A percentile compares a stretch with the other conserved stretches of the same genome.
Conservation (phyloP, 2,888 invertebrate genomes). For the Gymnoscelis rufifasciata region DNA sequence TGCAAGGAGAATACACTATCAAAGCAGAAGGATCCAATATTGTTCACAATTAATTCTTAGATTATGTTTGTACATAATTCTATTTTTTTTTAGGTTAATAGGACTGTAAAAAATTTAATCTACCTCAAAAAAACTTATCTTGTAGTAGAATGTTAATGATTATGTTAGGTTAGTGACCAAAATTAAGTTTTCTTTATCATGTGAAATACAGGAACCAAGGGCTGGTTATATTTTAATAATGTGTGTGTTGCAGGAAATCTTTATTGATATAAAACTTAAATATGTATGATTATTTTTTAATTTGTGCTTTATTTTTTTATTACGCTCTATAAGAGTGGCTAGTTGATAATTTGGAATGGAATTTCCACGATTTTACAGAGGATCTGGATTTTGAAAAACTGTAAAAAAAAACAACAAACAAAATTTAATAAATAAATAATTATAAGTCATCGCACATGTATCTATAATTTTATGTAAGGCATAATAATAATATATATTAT, state of each 20-base stretch:
- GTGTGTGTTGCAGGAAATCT: conserved; percentile 66
- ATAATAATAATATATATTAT: conserved; percentile 32
- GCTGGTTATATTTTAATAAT: conserved; percentile 50
- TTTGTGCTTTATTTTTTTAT: conserved; percentile 44
- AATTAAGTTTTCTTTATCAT: conserved; percentile 53
- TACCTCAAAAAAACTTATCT: conserved; percentile 78
- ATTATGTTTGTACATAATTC: conserved; percentile 68
- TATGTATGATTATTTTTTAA: conserved; percentile 60
- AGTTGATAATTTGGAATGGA: conserved; percentile 35
- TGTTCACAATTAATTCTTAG: conserved; percentile 64
- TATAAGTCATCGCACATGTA: conserved; percentile 43
- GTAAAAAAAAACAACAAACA: conserved; percentile 24
- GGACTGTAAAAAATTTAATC: conserved; percentile 78
- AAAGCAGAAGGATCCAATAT: conserved; percentile 55
- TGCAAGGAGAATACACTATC: conserved; percentile 41
- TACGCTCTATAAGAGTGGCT: conserved; percentile 45
- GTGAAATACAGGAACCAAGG: conserved; percentile 53
- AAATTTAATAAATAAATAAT: conserved; percentile 37
- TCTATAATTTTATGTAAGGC: conserved; percentile 28
- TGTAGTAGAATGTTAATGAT: conserved; percentile 69
- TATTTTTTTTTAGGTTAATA: conserved; percentile 76
- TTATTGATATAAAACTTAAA: conserved; percentile 53
- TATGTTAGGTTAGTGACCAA: conserved; percentile 72
- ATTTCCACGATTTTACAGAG: conserved; percentile 36
- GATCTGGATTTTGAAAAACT: conserved; percentile 47